Evolutionary conservation across 2,113 vertebrate genomes (phyloP), one percentile per base, ranked within the genome.

Genomic region (Corydoras sp.): DNA sequence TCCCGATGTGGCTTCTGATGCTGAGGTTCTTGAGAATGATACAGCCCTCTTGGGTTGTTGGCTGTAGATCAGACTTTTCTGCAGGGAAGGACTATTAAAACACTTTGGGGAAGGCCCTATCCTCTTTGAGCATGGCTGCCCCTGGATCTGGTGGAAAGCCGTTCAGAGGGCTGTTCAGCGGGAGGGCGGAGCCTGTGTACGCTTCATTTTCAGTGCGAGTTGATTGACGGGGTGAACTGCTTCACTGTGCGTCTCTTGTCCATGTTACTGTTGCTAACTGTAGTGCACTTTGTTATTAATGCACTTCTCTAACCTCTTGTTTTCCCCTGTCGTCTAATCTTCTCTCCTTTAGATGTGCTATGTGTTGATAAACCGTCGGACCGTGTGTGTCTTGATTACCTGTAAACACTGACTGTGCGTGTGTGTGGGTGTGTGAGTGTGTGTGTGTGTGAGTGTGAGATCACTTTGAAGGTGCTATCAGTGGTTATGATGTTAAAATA

Each of bases 301-400:
- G 61, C 67, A 53, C 60, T 51, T 29, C 58, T 71, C 64, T 78
- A 58, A 71, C 35, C 65, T 69, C 31, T 59, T 53, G 18, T 24
- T 58, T 71, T 43, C n/a, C 53, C 49, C 72, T 68, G 67, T 60
- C 60, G 31, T 61, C 70, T 73, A 79, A 73, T 69, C 76, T 70
- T 62, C 31, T 72, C 66, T 58, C 73, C 62, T 76, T 70, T 73
- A 76, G 56, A 79, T 76, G 65, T 75, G 63, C 69, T 73, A 58
- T 79, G 66, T 73, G 73, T 79, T 62, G 12, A 58, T 79, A 60
- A 73, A 49, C 69, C 70, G 65, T 65, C 66, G 71, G 69, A 70
- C 58, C 62, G 51, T 68, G 68, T 71, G 65, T 76, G 73, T 79
- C 60, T 61, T 65, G 50, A 65, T 78, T 75, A 72, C 72, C 66